These are phyloP conservation scores for Camelus dromedarius DNA, from an alignment of 2,113 vertebrate species.

Conservation along the genomic window DNA sequence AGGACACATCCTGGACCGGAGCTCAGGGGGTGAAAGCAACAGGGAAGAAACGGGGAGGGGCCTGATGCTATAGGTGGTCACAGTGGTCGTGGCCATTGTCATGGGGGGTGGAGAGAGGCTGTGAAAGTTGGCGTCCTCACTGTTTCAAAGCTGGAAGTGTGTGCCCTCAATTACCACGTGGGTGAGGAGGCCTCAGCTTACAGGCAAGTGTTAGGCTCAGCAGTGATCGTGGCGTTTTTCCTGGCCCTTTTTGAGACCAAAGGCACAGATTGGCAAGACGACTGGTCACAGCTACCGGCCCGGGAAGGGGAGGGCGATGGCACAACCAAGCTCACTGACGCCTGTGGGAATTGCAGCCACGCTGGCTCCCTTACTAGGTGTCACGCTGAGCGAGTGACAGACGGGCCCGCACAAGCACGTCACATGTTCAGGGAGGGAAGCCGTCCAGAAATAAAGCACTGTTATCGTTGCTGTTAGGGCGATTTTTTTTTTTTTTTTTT, in stretches of 20 bases:
- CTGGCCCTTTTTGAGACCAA: neutral
- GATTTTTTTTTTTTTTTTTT: no score
- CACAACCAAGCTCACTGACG: fast-evolving
- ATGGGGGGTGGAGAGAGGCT: neutral
- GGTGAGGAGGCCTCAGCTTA: fast-evolving
- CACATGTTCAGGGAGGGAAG: neutral
- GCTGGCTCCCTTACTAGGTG: fast-evolving
- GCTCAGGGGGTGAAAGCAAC: neutral
- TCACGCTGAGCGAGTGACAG: fast-evolving
- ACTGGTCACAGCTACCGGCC: neutral
- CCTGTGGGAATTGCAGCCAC: fast-evolving
- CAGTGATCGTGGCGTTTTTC: neutral
- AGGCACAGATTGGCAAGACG: no score
- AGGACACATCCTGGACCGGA: fast-evolving
- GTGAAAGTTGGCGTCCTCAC: neutral
- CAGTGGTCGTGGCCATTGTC: fast-evolving
- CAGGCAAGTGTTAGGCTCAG: neutral
- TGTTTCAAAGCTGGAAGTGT: neutral
- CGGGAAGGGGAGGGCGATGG: fast-evolving
- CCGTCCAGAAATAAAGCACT: fast-evolving
- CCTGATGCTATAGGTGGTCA: fast-evolving
- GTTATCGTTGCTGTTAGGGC: neutral
- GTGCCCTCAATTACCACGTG: fast-evolving
- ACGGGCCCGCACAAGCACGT: fast-evolving
- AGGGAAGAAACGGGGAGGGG: neutral